phyloP scores from a whole-genome alignment of 1,140 invertebrate genomes.

The Sycophaga agraensis region DNA sequence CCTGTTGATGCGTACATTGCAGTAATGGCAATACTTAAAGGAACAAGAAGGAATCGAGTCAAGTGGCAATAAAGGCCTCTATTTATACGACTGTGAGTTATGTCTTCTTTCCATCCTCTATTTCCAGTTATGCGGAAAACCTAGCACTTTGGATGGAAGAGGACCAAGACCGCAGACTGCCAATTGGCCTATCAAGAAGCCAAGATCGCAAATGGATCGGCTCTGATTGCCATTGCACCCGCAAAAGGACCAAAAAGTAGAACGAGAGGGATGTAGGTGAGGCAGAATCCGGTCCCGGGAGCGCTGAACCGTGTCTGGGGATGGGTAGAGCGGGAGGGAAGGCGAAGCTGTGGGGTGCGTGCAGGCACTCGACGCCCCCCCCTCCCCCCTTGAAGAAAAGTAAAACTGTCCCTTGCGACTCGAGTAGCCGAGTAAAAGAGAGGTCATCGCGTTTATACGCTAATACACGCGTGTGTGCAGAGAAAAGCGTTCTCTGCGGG shows the following conservation, averaged over 20 bases:
- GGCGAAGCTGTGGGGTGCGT: neutral
- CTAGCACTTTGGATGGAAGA: no score
- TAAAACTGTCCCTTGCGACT: no score
- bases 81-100: slow-evolving; percentile 22
- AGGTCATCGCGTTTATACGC: no score
- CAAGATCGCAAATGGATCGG: slow-evolving; percentile 13
- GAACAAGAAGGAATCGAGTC: no score
- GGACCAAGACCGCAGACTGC: no score
- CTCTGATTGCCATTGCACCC: neutral
- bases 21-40: no score
- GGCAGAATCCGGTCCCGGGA: slow-evolving; percentile 36
- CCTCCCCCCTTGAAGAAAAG: no score
- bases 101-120: neutral
- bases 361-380: no score
- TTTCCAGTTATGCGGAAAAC: no score
- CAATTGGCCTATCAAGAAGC: slow-evolving; percentile 12
- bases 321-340: neutral
- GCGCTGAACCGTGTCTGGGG: neutral
- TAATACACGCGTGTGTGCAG: no score
- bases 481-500: neutral
- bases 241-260: slow-evolving; percentile 33
- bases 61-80: slow-evolving; percentile 18
- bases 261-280: neutral
- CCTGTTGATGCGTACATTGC: no score
- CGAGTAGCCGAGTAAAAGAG: no score